These are phyloP conservation scores for Corythucha ciliata DNA, from an alignment of 2,888 invertebrate genomes.

Conservation along the genomic window DNA sequence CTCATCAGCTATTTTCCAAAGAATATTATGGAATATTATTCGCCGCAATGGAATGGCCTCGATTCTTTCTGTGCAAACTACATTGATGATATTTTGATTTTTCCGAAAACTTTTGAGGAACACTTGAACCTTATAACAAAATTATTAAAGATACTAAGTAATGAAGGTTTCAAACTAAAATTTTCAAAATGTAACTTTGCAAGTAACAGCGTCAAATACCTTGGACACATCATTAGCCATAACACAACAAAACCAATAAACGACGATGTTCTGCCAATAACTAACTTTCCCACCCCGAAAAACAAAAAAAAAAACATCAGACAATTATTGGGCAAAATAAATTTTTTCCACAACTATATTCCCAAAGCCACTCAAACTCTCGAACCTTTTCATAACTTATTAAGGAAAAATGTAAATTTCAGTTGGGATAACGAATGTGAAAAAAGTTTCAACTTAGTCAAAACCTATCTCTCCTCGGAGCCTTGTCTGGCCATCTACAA, in stretches of 20 bases:
- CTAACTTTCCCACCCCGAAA: neutral
- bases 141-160: constrained; percentile 30
- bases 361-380: neutral
- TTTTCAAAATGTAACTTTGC: constrained; percentile 34
- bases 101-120: constrained; percentile 32
- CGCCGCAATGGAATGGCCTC: constrained; percentile 30
- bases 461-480: constrained; percentile 32
- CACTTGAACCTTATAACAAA: constrained; percentile 29
- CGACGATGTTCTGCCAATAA: constrained; percentile 26
- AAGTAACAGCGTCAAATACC: constrained; percentile 26
- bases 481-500: constrained; percentile 36
- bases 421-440: constrained; percentile 33
- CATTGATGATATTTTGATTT: constrained; percentile 8
- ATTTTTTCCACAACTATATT: constrained; percentile 3
- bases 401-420: constrained; percentile 29
- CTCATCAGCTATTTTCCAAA: constrained; percentile 25
- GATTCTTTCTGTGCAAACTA: constrained; percentile 19
- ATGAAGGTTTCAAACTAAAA: constrained; percentile 34
- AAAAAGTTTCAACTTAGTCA: constrained; percentile 22
- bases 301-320: constrained; percentile 1
- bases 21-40: constrained; percentile 30
- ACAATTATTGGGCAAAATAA: neutral
- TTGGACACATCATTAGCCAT: constrained; percentile 17
- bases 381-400: neutral
- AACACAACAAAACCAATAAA: constrained; percentile 31